Evolutionary conservation across 2,113 vertebrate genomes (phyloP).

Genomic region (Thermophis baileyi): DNA sequence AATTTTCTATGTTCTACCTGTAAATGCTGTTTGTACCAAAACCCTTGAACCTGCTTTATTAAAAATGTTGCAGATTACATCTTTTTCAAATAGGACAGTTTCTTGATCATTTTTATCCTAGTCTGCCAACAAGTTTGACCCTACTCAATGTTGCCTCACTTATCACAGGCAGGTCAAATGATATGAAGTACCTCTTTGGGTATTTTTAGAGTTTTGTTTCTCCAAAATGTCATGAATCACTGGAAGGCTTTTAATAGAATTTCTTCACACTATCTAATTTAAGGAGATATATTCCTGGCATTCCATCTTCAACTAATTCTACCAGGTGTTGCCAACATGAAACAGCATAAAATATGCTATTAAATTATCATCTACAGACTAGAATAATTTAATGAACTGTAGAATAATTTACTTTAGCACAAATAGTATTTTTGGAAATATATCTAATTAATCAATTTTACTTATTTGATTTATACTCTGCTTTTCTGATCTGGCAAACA

Average conservation of each 20-base stretch:
- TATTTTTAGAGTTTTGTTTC: neutral
- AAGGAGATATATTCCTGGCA: neutral
- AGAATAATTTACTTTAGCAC: conserved; percentile 5
- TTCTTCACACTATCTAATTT: neutral
- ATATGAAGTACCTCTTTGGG: neutral
- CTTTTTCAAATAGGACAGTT: neutral
- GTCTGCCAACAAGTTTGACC: neutral
- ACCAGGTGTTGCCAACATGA: neutral
- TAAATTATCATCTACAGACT: neutral
- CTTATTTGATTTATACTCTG: neutral
- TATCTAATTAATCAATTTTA: neutral
- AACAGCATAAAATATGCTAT: conserved; percentile 10
- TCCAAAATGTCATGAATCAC: neutral
- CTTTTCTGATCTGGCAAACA: neutral
- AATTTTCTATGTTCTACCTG: neutral
- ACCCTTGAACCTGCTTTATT: neutral
- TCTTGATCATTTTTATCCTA: neutral
- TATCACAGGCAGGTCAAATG: neutral
- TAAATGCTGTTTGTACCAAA: neutral
- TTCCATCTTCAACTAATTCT: neutral
- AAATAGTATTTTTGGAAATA: neutral
- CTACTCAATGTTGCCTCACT: neutral
- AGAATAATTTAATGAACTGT: neutral
- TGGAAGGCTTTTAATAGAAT: neutral
- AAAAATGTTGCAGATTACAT: neutral